Conservation (phyloP, 2,888 invertebrate genomes). For the Artemia sp. region DNA sequence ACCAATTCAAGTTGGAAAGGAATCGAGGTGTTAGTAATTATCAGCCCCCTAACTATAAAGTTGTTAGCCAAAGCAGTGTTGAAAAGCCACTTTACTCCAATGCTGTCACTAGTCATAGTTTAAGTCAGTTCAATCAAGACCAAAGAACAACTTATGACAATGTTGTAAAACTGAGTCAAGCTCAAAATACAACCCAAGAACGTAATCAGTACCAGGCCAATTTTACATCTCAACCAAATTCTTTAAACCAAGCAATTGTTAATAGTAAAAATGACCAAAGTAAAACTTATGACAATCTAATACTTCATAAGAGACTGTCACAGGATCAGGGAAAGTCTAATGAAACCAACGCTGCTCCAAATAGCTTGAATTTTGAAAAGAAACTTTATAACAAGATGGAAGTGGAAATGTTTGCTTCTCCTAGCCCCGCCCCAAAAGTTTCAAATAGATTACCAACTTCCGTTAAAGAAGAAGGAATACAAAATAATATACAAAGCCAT, state of each 20-base stretch:
- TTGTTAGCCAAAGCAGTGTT: neutral
- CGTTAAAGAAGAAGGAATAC: neutral
- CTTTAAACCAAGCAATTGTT: too few relatives aligned
- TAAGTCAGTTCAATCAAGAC: neutral
- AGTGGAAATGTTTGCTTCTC: neutral
- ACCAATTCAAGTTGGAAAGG: conserved; percentile 11
- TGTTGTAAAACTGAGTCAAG: neutral
- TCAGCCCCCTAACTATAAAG: neutral
- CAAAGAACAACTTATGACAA: neutral
- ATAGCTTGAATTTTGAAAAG: neutral
- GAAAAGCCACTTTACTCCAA: neutral
- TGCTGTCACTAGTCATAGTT: neutral
- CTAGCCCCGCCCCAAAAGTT: neutral
- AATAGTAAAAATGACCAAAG: neutral
- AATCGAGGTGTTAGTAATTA: neutral
- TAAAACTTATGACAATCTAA: neutral
- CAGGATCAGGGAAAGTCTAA: neutral
- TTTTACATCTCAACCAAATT: neutral
- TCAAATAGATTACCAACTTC: neutral
- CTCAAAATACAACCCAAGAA: neutral
- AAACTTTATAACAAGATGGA: too few relatives aligned
- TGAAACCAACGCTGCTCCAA: neutral
- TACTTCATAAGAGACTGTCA: neutral
- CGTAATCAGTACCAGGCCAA: conserved; percentile 4
- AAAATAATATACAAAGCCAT: neutral